phyloP scores from a whole-genome alignment of 2,888 invertebrate genomes.

The Myathropa florea region DNA sequence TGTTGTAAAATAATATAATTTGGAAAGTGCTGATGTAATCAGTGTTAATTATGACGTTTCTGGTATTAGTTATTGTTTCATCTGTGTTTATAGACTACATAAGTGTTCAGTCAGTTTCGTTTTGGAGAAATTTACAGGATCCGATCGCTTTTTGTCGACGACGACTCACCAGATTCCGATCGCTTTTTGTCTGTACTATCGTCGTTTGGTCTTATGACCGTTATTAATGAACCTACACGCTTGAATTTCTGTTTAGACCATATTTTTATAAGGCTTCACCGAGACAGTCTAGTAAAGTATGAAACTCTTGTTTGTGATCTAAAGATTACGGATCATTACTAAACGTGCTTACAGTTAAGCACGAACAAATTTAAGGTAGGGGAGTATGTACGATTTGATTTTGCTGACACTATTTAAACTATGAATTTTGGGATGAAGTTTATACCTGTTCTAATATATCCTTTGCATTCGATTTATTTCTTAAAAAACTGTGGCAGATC shows the following conservation, averaged over 20 bases:
- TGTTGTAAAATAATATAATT: neutral
- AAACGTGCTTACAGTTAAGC: no score
- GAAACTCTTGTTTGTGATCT: neutral
- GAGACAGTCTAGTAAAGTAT: neutral
- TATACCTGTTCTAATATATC: no score
- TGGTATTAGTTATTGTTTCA: neutral
- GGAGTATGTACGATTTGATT: no score
- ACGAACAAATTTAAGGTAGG: no score
- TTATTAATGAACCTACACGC: slow-evolving; percentile 2
- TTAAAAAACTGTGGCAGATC: no score
- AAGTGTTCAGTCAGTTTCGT: neutral
- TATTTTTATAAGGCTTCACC: slow-evolving; percentile 8
- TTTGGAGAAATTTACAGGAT: neutral
- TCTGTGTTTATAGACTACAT: slow-evolving; percentile 24
- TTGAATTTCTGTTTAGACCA: slow-evolving; percentile 2
- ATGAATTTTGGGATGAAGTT: no score
- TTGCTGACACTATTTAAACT: no score
- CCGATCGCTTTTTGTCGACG: no score
- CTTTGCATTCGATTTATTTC: no score
- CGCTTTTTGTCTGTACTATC: neutral
- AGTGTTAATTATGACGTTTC: neutral
- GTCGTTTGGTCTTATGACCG: slow-evolving; percentile 7
- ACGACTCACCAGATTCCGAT: slow-evolving; percentile 6
- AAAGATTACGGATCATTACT: slow-evolving; percentile 11
- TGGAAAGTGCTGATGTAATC: neutral